A percentile compares a stretch with the other conserved stretches of the same genome.
phyloP scores from a whole-genome alignment of 2,113 vertebrate genomes.

The Bagarius yarrelli region DNA sequence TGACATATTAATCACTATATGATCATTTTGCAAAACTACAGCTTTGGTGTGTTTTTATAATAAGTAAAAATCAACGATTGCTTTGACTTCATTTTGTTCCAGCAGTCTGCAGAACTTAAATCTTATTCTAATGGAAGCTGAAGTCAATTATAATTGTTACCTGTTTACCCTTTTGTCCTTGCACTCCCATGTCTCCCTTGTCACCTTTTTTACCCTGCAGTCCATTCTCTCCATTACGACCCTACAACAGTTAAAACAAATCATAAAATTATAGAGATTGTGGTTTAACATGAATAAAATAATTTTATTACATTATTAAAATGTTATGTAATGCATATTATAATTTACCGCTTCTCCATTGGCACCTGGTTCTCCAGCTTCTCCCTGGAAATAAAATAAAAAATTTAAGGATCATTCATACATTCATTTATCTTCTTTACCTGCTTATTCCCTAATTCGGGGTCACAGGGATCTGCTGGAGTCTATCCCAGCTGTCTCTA shows the following conservation, averaged over 20 bases:
- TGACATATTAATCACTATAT: not conserved
- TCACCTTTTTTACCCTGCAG: conserved; percentile 76
- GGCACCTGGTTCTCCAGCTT: conserved; percentile 77
- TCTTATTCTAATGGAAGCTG: not conserved
- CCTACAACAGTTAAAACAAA: conserved; percentile 61
- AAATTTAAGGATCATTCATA: not conserved
- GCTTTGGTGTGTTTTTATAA: not conserved
- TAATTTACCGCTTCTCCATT: conserved; percentile 75
- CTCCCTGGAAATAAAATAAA: conserved; percentile 68
- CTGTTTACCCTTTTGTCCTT: conserved; percentile 74
- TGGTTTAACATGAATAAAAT: not conserved
- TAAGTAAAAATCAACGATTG: not conserved
- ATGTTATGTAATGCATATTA: not conserved
- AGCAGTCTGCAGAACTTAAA: no score
- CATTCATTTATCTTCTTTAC: no score
- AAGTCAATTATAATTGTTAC: conserved; percentile 56
- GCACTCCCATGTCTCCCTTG: conserved; percentile 77
- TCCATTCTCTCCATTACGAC: conserved; percentile 76
- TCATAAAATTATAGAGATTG: not conserved
- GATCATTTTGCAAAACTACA: not conserved
- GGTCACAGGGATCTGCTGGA: no score
- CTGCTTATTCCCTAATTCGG: no score
- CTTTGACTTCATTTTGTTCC: no score
- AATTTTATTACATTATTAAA: not conserved
- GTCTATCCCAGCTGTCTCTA: no score